phyloP scores from a whole-genome alignment of 2,888 invertebrate genomes.

The Idaea dimidiata region DNA sequence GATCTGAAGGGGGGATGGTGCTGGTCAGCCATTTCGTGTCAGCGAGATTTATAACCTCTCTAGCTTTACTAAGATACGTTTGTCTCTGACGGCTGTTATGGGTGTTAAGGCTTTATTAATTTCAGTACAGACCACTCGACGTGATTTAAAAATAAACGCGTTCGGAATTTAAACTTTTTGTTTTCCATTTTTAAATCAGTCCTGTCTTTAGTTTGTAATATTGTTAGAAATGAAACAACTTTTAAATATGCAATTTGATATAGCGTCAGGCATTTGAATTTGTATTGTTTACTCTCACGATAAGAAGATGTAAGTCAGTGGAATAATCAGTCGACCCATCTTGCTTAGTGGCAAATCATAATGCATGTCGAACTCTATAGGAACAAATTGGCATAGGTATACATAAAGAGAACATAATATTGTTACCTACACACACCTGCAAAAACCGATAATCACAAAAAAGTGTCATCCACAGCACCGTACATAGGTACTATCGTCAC shows the following conservation, averaged over 20 bases:
- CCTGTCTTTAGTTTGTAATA: neutral
- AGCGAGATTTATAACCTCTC: slow-evolving; percentile 78
- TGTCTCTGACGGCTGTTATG: slow-evolving; percentile 51
- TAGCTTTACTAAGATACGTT: slow-evolving; percentile 69
- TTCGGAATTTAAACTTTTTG: slow-evolving; percentile 28
- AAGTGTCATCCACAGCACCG: slow-evolving; percentile 24
- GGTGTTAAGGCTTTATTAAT: slow-evolving; percentile 34
- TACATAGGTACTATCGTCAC: slow-evolving; percentile 31
- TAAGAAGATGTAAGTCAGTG: too few species aligned
- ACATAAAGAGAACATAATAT: neutral
- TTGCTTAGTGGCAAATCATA: too few species aligned
- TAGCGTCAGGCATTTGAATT: too few species aligned
- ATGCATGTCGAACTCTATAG: neutral
- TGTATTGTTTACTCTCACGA: too few species aligned
- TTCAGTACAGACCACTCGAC: slow-evolving; percentile 23
- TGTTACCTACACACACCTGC: slow-evolving; percentile 5
- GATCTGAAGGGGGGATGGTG: slow-evolving; percentile 61
- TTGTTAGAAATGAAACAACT: too few species aligned
- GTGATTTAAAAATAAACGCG: slow-evolving; percentile 25
- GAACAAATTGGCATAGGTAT: neutral
- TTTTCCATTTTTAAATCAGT: slow-evolving; percentile 10
- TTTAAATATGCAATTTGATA: too few species aligned
- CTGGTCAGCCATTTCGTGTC: slow-evolving; percentile 79
- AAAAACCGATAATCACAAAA: slow-evolving; percentile 13
- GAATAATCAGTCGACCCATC: too few species aligned